Conservation (phyloP, 2,113 vertebrate genomes). For the Chascanopsetta lugubris region DNA sequence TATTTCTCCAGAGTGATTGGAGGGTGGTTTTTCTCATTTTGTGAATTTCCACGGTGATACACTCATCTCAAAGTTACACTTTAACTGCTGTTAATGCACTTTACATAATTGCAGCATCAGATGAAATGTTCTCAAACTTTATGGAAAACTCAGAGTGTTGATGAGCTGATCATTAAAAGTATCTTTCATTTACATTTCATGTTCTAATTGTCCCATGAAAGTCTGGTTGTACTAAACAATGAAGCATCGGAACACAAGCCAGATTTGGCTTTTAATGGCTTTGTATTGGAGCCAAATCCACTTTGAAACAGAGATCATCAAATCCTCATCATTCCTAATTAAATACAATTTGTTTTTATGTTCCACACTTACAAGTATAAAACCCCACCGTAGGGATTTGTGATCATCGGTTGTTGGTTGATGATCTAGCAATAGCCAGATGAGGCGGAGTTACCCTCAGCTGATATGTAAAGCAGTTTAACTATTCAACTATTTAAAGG, state of each 20-base stretch:
- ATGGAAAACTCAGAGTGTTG: not conserved
- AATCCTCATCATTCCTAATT: conserved; percentile 24
- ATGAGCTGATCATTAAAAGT: not conserved
- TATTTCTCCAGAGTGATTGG: too few species aligned
- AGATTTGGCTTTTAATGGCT: not conserved
- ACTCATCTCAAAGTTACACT: not conserved
- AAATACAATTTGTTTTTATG: conserved; percentile 18
- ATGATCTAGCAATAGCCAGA: conserved; percentile 11
- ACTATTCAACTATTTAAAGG: too few species aligned
- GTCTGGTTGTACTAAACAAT: conserved; percentile 4
- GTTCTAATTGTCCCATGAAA: not conserved
- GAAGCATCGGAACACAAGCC: conserved; percentile 5
- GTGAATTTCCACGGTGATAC: not conserved
- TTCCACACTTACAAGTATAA: conserved; percentile 17
- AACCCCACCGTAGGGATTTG: conserved; percentile 24
- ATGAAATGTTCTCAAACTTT: too few species aligned
- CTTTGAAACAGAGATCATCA: conserved; percentile 17
- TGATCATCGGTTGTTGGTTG: conserved; percentile 19
- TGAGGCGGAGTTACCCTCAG: not conserved
- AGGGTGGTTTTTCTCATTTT: too few species aligned
- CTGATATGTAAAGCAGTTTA: not conserved
- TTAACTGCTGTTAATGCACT: not conserved
- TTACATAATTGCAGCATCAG: too few species aligned
- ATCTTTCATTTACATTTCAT: not conserved
- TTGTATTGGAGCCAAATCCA: conserved; percentile 13